Percentiles rank a stretch among this genome's conserved stretches.
phyloP scores from a whole-genome alignment of 1,140 invertebrate genomes.

The Drosophila albomicans region DNA sequence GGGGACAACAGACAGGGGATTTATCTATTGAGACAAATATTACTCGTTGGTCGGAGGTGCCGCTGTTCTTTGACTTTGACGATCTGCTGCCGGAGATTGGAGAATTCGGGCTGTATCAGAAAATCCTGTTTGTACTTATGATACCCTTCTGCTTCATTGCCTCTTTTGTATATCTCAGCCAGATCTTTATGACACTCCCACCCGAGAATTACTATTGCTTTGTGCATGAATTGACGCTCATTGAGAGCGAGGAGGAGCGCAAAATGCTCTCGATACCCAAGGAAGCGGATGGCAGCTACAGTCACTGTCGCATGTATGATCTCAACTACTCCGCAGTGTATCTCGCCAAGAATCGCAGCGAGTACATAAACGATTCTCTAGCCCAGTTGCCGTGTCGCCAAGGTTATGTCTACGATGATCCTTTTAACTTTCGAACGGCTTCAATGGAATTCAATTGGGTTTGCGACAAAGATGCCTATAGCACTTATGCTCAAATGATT shows the following conservation, averaged over 20 bases:
- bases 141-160: slow-evolving; percentile 93
- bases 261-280: slow-evolving; percentile 87
- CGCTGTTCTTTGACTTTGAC: slow-evolving; percentile 89
- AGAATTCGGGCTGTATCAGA: slow-evolving; percentile 94
- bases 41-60: neutral
- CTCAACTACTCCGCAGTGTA: slow-evolving; percentile 88
- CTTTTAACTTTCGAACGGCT: slow-evolving; percentile 90
- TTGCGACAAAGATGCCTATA: slow-evolving; percentile 90
- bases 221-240: slow-evolving; percentile 87
- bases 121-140: slow-evolving; percentile 92
- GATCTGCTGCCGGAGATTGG: slow-evolving; percentile 93
- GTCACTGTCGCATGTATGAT: slow-evolving; percentile 89
- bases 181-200: slow-evolving; percentile 92
- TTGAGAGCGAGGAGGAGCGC: slow-evolving; percentile 33
- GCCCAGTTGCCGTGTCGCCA: slow-evolving; percentile 86
- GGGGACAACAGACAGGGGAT: slow-evolving; percentile 10
- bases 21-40: neutral
- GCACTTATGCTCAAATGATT: slow-evolving; percentile 90
- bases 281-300: slow-evolving; percentile 85
- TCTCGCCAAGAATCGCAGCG: slow-evolving; percentile 84
- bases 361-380: slow-evolving; percentile 87
- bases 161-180: slow-evolving; percentile 93
- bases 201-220: slow-evolving; percentile 92
- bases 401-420: slow-evolving; percentile 90
- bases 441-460: slow-evolving; percentile 93